A percentile compares a stretch with the other conserved stretches of the same genome.
phyloP scores from a whole-genome alignment of 2,888 invertebrate genomes.

The Melanostoma mellinum region DNA sequence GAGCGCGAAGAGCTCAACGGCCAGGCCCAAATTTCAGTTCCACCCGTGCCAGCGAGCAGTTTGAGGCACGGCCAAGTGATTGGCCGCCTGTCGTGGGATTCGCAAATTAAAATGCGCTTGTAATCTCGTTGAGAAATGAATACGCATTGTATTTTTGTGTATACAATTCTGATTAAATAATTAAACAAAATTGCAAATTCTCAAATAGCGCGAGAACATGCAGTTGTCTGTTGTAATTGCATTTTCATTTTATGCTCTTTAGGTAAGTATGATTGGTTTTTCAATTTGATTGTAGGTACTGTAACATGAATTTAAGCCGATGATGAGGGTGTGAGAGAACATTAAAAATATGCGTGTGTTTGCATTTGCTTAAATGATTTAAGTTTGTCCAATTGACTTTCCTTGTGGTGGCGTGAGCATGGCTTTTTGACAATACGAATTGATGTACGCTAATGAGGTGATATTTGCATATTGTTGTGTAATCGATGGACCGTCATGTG shows the following conservation, averaged over 20 bases:
- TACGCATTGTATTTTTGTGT: conserved; percentile 13
- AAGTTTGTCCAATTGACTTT: too few relatives aligned
- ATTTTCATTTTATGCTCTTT: conserved; percentile 31
- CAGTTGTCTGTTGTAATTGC: conserved; percentile 48
- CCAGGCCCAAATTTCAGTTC: too few relatives aligned
- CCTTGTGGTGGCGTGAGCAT: too few relatives aligned
- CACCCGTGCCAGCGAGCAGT: neutral
- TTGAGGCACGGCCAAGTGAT: conserved; percentile 37
- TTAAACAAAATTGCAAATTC: conserved; percentile 56
- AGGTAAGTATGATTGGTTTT: conserved; percentile 49
- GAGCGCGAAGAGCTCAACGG: too few relatives aligned
- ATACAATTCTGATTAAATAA: conserved; percentile 61
- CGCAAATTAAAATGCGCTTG: conserved; percentile 58
- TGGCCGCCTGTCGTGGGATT: conserved; percentile 49
- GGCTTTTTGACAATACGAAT: too few relatives aligned
- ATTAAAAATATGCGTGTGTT: too few relatives aligned
- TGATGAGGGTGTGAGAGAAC: too few relatives aligned
- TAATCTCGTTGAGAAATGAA: conserved; percentile 54
- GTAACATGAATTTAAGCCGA: too few relatives aligned
- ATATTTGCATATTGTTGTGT: too few relatives aligned
- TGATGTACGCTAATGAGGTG: too few relatives aligned
- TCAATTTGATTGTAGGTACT: conserved; percentile 26
- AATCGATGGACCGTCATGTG: too few relatives aligned
- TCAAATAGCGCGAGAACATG: conserved; percentile 40
- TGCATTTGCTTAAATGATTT: too few relatives aligned